Percentiles rank a stretch among this genome's conserved stretches.
Evolutionary conservation across 1,140 invertebrate genomes (phyloP).

Genomic region (Conus ventricosus): DNA sequence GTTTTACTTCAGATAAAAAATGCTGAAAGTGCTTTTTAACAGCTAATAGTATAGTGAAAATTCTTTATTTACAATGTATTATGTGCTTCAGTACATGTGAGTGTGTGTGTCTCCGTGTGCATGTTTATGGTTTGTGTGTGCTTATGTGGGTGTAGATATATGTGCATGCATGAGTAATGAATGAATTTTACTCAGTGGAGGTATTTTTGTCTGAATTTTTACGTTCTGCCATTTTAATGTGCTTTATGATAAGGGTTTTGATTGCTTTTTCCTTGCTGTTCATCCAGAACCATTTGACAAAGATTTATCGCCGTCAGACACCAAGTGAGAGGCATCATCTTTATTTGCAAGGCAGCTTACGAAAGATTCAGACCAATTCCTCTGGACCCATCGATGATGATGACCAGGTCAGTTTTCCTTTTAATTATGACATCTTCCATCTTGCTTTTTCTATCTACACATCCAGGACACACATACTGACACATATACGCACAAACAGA

Average conservation of each 20-base stretch:
- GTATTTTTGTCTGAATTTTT: no score
- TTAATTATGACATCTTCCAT: background rate
- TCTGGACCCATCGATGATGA: slow-evolving; percentile 13
- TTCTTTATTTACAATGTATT: no score
- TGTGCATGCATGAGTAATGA: no score
- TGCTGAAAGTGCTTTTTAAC: no score
- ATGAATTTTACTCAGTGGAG: no score
- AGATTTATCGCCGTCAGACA: slow-evolving; percentile 4
- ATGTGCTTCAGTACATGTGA: background rate
- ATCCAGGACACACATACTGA: no score
- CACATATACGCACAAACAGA: no score
- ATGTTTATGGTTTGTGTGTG: no score
- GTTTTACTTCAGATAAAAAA: no score
- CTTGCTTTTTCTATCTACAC: no score
- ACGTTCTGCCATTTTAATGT: background rate
- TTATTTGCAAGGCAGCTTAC: background rate
- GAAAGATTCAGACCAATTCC: background rate
- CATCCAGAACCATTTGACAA: background rate
- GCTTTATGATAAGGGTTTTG: background rate
- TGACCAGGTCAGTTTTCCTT: background rate
- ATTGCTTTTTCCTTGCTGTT: background rate
- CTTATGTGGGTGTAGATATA: no score
- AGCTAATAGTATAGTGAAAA: no score
- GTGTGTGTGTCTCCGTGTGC: background rate
- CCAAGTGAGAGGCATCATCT: background rate